Evolutionary conservation across 2,113 vertebrate genomes (phyloP).

Genomic region (Chascanopsetta lugubris): DNA sequence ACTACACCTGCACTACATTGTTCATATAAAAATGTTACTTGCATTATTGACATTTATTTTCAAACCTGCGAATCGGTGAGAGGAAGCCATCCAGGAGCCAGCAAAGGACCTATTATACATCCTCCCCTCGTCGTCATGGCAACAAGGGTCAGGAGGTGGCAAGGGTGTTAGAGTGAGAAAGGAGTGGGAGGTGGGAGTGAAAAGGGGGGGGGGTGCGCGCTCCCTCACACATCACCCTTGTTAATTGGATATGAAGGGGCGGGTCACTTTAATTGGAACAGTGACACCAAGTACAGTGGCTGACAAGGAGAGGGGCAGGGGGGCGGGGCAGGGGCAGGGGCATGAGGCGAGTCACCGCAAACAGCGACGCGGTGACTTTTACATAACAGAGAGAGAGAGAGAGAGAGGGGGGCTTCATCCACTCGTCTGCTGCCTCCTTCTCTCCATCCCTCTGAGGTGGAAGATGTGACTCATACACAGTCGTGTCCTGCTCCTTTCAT

Average conservation of each 20-base stretch:
- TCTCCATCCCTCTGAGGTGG: not conserved
- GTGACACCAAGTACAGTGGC: slow-evolving; percentile 35
- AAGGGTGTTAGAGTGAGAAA: slow-evolving; percentile 3
- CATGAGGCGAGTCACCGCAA: slow-evolving; percentile 5
- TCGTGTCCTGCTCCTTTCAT: no score
- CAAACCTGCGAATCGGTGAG: slow-evolving; percentile 26
- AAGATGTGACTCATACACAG: no score
- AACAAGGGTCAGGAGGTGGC: slow-evolving; percentile 45
- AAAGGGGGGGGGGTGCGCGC: slow-evolving; percentile 13
- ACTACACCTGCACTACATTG: no score
- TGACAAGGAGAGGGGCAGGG: slow-evolving; percentile 38
- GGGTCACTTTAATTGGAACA: slow-evolving; percentile 52
- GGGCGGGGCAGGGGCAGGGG: slow-evolving; percentile 23
- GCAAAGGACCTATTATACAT: slow-evolving; percentile 4
- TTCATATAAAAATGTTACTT: no score
- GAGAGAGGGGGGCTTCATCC: no score
- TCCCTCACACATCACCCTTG: slow-evolving; percentile 24
- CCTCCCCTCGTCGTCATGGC: slow-evolving; percentile 32
- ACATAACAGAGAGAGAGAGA: not conserved
- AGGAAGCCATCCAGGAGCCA: slow-evolving; percentile 31
- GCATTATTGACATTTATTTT: no score
- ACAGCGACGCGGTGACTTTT: slow-evolving; percentile 33
- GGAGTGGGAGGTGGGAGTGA: slow-evolving; percentile 3
- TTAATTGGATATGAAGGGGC: slow-evolving; percentile 52
- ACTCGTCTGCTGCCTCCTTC: slow-evolving; percentile 13